Evolutionary conservation across 2,113 vertebrate species (phyloP).

Genomic region (Crotalus helleri): DNA sequence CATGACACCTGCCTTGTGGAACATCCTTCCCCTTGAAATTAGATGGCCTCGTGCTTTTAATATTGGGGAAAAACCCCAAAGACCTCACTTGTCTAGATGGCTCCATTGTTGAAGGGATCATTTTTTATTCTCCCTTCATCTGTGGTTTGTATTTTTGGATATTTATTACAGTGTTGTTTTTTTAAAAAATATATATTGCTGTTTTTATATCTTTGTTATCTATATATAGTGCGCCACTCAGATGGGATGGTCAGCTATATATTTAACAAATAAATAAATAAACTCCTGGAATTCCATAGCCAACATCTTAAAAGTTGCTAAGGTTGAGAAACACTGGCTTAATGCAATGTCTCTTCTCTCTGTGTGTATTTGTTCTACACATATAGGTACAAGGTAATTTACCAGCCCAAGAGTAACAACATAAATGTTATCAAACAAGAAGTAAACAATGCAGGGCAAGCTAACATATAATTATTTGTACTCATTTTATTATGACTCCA

Average conservation of each 20-base stretch:
- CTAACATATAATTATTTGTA: neutral
- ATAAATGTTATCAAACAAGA: neutral
- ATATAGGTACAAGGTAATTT: neutral
- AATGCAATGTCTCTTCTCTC: rapidly evolving
- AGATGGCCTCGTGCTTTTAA: neutral
- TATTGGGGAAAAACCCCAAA: neutral
- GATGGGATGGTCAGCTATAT: neutral
- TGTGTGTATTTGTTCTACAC: neutral
- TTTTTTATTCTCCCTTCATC: neutral
- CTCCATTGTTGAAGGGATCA: neutral
- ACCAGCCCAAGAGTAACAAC: neutral
- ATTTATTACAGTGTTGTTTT: neutral
- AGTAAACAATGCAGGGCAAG: neutral
- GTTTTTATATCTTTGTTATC: neutral
- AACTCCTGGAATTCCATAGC: neutral
- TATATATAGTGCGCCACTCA: neutral
- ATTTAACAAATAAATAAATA: neutral
- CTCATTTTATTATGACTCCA: neutral
- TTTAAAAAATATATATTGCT: neutral
- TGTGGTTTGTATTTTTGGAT: neutral
- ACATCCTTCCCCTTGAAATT: neutral
- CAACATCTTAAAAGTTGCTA: neutral
- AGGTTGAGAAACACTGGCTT: neutral
- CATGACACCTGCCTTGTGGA: neutral
- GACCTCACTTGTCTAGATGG: neutral